A percentile compares a stretch with the other conserved stretches of the same genome.
phyloP scores from a whole-genome alignment of 2,888 invertebrate genomes.

The Artemia sp. region DNA sequence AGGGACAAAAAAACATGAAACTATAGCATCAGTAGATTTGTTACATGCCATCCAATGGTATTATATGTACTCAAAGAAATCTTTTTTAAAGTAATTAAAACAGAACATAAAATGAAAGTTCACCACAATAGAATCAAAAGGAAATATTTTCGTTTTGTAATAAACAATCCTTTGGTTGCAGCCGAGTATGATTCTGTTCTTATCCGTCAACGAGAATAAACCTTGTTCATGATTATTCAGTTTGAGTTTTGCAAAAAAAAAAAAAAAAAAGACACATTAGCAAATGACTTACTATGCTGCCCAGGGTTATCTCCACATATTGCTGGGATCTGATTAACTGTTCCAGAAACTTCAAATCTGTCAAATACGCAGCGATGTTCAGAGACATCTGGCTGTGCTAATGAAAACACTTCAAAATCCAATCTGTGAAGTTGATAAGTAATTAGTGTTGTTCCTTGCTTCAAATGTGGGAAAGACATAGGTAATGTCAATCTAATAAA shows the following conservation, averaged over 20 bases:
- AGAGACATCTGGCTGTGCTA: conserved; percentile 27
- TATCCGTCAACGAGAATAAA: no score
- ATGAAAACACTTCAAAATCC: conserved; percentile 28
- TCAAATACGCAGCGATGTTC: conserved; percentile 28
- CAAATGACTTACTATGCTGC: conserved; percentile 27
- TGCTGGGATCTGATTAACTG: conserved; percentile 26
- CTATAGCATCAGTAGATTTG: no score
- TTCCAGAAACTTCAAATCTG: conserved; percentile 28
- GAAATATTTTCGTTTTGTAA: no score
- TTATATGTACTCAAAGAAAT: no score
- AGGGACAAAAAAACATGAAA: no score
- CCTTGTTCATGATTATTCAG: neutral
- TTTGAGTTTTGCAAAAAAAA: conserved; percentile 4
- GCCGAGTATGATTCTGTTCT: no score
- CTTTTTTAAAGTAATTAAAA: no score
- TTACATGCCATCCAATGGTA: no score
- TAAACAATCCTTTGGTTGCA: no score
- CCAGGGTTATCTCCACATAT: conserved; percentile 29
- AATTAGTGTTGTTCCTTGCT: neutral
- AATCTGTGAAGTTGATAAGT: conserved; percentile 24
- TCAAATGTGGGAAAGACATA: conserved; percentile 7
- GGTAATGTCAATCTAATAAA: neutral
- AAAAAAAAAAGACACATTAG: neutral
- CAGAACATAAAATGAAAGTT: no score
- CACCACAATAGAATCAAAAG: no score